Evolutionary conservation across 2,113 vertebrate genomes (phyloP).

Genomic region (Zeus faber): DNA sequence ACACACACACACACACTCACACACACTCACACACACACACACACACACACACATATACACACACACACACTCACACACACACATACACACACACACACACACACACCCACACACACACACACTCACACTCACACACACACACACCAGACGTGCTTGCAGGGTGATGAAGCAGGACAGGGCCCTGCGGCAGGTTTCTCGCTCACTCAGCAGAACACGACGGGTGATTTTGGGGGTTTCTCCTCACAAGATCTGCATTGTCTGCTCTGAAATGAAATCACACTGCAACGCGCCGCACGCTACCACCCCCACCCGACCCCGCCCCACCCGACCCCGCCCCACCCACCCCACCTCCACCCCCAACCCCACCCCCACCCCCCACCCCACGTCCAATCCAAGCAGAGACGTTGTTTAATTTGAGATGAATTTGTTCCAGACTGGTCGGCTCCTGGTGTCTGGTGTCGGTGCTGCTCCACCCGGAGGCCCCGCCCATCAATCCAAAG

Average conservation of each 20-base stretch:
- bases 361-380: too few species aligned
- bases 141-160: neutral
- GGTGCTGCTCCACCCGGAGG: too few species aligned
- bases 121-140: neutral
- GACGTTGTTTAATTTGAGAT: too few species aligned
- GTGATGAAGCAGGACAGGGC: neutral
- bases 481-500: too few species aligned
- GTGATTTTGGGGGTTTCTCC: slow-evolving; percentile 19
- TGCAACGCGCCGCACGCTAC: too few species aligned
- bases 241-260: slow-evolving; percentile 31
- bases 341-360: too few species aligned
- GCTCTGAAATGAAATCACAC: slow-evolving; percentile 24
- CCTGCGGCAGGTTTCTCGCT: neutral
- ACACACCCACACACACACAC: slow-evolving; percentile 2
- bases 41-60: slow-evolving; percentile 6
- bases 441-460: too few species aligned
- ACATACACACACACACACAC: neutral
- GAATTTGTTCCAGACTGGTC: too few species aligned
- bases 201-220: neutral
- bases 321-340: too few species aligned
- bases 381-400: too few species aligned
- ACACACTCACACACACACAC: slow-evolving; percentile 9
- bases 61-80: slow-evolving; percentile 1
- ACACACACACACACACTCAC: too few species aligned
- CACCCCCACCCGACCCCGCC: too few species aligned